phyloP scores from a whole-genome alignment of 2,113 vertebrate genomes.

The Phoxinus phoxinus region DNA sequence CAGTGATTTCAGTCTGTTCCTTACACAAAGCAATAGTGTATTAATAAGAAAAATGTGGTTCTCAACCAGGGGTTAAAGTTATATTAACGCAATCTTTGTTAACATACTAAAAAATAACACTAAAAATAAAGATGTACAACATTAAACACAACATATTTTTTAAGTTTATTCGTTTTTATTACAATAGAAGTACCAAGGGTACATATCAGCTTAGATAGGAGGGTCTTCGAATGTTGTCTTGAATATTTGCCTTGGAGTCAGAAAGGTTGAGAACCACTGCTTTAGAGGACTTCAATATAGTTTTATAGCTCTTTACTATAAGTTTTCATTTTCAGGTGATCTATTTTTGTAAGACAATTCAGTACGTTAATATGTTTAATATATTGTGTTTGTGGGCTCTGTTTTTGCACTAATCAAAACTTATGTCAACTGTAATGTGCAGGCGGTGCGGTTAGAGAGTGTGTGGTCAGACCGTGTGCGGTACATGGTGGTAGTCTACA shows the following conservation, averaged over 20 bases:
- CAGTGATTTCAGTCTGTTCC: neutral
- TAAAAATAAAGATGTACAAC: neutral
- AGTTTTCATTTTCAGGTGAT: neutral
- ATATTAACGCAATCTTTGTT: too few species aligned
- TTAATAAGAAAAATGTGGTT: neutral
- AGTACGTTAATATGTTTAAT: neutral
- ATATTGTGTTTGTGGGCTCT: neutral
- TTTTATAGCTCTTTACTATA: too few species aligned
- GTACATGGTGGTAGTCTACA: conserved; percentile 98
- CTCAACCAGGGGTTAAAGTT: neutral
- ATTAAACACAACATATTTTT: neutral
- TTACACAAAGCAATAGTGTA: neutral
- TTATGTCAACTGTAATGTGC: neutral
- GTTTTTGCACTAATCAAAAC: neutral
- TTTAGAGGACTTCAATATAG: neutral
- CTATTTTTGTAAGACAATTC: neutral
- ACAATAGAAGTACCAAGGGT: neutral
- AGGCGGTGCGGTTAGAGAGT: conserved; percentile 95
- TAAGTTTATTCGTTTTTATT: neutral
- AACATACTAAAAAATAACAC: too few species aligned
- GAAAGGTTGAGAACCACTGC: neutral
- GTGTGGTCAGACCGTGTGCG: conserved; percentile 89
- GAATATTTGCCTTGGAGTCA: neutral
- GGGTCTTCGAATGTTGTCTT: neutral
- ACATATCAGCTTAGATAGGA: neutral